Percentiles rank a stretch among this genome's conserved stretches.
Evolutionary conservation across 2,888 invertebrate species (phyloP).

Genomic region (Siphonodentalium dalli): DNA sequence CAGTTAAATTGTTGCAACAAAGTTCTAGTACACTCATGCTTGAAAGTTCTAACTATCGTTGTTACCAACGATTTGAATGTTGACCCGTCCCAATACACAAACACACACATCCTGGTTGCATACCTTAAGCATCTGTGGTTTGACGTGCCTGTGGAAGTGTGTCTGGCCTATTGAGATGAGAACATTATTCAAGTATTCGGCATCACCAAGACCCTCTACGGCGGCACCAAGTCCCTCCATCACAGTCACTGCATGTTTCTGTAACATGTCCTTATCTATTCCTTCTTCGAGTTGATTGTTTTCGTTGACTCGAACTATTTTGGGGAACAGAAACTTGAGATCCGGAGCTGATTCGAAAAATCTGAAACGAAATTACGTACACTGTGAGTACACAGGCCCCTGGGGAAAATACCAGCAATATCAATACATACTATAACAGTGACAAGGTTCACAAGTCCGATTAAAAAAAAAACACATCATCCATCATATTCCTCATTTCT

Average conservation of each 20-base stretch:
- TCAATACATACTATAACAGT: too few relatives aligned
- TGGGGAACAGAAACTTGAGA: constrained; percentile 52
- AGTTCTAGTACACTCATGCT: too few relatives aligned
- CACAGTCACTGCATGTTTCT: constrained; percentile 55
- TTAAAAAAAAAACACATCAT: too few relatives aligned
- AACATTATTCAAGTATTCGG: constrained; percentile 51
- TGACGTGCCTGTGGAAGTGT: constrained; percentile 52
- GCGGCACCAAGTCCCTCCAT: constrained; percentile 61
- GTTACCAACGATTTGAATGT: too few relatives aligned
- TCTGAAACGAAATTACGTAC: constrained; percentile 36
- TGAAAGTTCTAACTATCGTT: too few relatives aligned
- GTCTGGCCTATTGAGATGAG: constrained; percentile 58
- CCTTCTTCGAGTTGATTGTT: constrained; percentile 51
- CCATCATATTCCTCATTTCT: too few relatives aligned
- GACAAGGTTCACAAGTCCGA: too few relatives aligned
- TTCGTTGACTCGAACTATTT: constrained; percentile 51
- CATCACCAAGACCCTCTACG: constrained; percentile 59
- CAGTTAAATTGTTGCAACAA: too few relatives aligned
- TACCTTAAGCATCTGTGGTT: constrained; percentile 52
- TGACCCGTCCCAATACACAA: too few relatives aligned
- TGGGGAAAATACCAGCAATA: too few relatives aligned
- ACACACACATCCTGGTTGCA: too few relatives aligned
- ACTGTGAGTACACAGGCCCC: too few relatives aligned
- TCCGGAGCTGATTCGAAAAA: constrained; percentile 55
- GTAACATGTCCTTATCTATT: constrained; percentile 52